Evolutionary conservation across 2,888 invertebrate genomes (phyloP).

Genomic region (Spodoptera littoralis): DNA sequence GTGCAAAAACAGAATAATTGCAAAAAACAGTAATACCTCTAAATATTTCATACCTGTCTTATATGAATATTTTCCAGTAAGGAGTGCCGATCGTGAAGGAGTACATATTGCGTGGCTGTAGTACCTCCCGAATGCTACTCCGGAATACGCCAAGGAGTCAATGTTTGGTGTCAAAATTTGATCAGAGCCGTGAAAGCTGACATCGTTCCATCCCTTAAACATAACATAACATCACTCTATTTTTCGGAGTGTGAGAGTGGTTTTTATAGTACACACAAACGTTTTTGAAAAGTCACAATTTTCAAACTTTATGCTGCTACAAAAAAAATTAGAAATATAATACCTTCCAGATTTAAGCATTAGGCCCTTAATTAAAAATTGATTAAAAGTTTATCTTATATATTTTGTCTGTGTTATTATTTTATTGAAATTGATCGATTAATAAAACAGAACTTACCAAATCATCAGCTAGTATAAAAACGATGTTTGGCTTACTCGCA

Average conservation of each 20-base stretch:
- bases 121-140: slow-evolving; percentile 94
- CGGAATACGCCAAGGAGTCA: slow-evolving; percentile 95
- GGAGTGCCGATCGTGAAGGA: slow-evolving; percentile 93
- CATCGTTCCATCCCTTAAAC: slow-evolving; percentile 96
- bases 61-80: slow-evolving; percentile 95
- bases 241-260: no score
- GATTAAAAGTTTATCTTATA: no score
- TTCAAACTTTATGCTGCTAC: no score
- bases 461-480: slow-evolving; percentile 94
- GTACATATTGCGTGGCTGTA: slow-evolving; percentile 95
- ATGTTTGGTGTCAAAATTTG: slow-evolving; percentile 97
- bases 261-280: no score
- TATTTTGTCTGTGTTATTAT: no score
- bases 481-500: slow-evolving; percentile 88
- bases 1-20: no score
- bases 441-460: slow-evolving; percentile 88
- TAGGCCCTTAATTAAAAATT: no score
- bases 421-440: no score
- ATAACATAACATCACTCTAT: slow-evolving; percentile 1
- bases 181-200: slow-evolving; percentile 95
- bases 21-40: no score
- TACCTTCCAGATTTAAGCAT: no score
- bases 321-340: no score
- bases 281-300: no score
- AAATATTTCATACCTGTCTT: slow-evolving; percentile 89